phyloP scores from a whole-genome alignment of 2,797 vertebrate genomes.

The Pseudochirops corinnae region DNA sequence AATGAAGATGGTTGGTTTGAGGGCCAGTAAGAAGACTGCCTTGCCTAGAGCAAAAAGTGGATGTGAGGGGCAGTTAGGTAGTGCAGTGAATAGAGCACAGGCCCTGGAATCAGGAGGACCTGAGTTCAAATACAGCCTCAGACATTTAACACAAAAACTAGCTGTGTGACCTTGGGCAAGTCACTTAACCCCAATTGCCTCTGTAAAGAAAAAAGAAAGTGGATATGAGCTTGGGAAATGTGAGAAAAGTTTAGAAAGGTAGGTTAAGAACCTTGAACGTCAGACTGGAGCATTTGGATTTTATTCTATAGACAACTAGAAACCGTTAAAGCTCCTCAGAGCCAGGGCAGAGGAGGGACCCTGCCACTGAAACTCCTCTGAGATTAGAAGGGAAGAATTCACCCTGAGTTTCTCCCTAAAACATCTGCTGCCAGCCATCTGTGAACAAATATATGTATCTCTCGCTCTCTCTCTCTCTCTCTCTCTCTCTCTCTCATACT shows the following conservation, averaged over 20 bases:
- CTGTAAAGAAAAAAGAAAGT: not conserved
- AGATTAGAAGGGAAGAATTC: not conserved
- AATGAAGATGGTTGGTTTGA: not conserved
- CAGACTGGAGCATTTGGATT: not conserved
- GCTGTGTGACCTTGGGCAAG: not conserved
- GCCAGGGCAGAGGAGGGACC: not conserved
- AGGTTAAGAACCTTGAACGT: not conserved
- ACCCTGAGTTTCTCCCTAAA: not conserved
- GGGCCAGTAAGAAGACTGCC: not conserved
- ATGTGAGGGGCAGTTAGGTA: not conserved
- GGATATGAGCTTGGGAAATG: not conserved
- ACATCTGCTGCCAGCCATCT: constrained; percentile 1
- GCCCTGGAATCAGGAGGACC: not conserved
- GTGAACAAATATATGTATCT: not conserved
- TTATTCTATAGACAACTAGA: not conserved
- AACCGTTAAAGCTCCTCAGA: not conserved
- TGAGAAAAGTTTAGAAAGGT: not conserved
- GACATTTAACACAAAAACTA: not conserved
- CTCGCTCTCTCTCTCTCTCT: not conserved
- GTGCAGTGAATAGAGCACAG: not conserved
- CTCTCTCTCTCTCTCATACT: not conserved
- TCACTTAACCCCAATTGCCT: not conserved
- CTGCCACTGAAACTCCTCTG: not conserved
- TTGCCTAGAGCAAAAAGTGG: not conserved
- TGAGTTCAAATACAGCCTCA: not conserved